Percentiles rank a stretch among this genome's conserved stretches.
Evolutionary conservation across 1,140 invertebrate species (phyloP).

Genomic region (Drosophila arizonae): DNA sequence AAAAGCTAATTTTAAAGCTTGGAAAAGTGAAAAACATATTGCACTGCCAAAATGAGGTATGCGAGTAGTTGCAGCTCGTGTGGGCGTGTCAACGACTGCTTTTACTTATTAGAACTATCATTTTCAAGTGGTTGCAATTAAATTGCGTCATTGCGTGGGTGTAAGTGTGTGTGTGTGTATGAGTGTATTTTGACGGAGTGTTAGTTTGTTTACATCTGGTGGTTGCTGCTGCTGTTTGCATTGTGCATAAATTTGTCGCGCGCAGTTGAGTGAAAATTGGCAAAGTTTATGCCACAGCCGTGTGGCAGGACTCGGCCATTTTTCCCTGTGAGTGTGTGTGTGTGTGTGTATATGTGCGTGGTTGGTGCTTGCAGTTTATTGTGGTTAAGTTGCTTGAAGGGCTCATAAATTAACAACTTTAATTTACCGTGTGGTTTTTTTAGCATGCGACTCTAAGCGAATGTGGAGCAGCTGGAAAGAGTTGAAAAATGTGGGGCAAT

Average conservation of each 20-base stretch:
- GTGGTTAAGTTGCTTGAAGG: conserved; percentile 40
- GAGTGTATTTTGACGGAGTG: conserved; percentile 23
- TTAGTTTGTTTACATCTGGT: conserved; percentile 16
- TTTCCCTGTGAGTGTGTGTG: conserved; percentile 28
- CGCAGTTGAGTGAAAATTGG: conserved; percentile 72
- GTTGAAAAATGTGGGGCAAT: neutral
- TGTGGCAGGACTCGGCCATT: conserved; percentile 5
- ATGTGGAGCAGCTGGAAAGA: neutral
- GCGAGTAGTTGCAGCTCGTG: conserved; percentile 1
- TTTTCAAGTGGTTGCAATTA: conserved; percentile 49
- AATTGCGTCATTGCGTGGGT: conserved; percentile 43
- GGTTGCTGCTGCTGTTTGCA: conserved; percentile 46
- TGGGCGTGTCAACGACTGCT: conserved; percentile 1
- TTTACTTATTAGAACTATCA: conserved; percentile 54
- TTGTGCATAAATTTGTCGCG: conserved; percentile 68
- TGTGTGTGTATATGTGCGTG: conserved; percentile 36
- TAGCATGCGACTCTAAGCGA: too few relatives aligned
- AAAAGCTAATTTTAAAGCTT: conserved; percentile 37
- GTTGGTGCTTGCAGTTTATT: conserved; percentile 55
- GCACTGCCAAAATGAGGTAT: conserved; percentile 29
- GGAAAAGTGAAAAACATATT: conserved; percentile 13
- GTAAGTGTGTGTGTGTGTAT: conserved; percentile 13
- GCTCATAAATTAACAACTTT: conserved; percentile 27
- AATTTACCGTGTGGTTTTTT: conserved; percentile 4
- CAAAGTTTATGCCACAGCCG: conserved; percentile 60